Percentiles rank a stretch among this genome's conserved stretches.
phyloP scores from a whole-genome alignment of 2,797 vertebrate species.

The Falco biarmicus region DNA sequence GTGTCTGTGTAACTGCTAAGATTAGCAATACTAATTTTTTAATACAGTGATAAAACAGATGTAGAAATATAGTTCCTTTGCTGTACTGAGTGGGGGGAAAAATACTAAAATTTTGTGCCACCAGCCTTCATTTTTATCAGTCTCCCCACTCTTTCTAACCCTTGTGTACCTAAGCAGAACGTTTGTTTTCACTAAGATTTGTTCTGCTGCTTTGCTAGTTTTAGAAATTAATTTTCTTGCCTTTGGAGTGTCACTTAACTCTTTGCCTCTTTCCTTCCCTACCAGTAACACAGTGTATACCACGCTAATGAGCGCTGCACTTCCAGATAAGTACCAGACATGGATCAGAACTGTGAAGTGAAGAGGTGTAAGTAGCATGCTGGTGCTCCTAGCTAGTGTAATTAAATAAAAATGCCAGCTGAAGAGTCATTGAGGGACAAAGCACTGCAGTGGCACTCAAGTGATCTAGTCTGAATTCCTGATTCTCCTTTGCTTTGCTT shows the following conservation, averaged over 20 bases:
- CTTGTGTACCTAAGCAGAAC: background rate
- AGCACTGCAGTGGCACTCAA: background rate
- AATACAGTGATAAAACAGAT: background rate
- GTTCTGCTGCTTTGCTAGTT: background rate
- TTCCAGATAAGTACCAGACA: conserved; percentile 73
- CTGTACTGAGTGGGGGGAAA: background rate
- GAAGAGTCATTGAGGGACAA: background rate
- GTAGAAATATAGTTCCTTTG: background rate
- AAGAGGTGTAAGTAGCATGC: background rate
- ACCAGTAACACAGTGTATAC: conserved; percentile 78
- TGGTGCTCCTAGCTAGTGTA: background rate
- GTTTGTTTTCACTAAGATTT: background rate
- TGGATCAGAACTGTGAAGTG: conserved; percentile 54
- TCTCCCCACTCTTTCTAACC: background rate
- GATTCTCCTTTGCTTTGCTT: background rate
- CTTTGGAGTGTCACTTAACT: background rate
- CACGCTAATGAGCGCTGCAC: conserved; percentile 79
- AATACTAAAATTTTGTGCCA: background rate
- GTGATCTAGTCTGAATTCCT: background rate
- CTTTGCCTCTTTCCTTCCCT: background rate
- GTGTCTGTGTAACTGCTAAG: background rate
- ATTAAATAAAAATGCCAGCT: background rate
- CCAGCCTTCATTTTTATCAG: background rate
- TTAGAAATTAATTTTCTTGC: background rate
- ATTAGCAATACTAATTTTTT: background rate